These are phyloP conservation scores for Bergia sp. DNA, from an alignment of 92 coral and sea anemone species.

Conservation along the genomic window DNA sequence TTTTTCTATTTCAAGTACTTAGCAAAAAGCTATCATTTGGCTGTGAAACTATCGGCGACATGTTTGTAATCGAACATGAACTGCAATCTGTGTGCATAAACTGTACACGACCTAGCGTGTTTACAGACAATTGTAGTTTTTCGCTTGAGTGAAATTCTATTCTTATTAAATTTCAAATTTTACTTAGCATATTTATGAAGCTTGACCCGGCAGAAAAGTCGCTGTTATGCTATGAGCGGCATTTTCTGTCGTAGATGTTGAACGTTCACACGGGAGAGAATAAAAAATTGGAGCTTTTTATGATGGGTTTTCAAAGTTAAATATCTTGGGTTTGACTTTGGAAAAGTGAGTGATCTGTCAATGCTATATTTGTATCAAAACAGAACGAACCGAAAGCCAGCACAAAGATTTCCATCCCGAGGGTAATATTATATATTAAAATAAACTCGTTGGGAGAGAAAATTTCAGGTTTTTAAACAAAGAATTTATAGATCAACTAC, in stretches of 20 bases:
- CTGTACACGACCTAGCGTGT: conserved; percentile 1
- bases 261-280: background rate
- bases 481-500: background rate
- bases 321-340: too few species aligned
- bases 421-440: too few species aligned
- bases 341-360: too few species aligned
- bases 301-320: too few species aligned
- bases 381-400: too few species aligned
- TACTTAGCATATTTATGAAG: conserved; percentile 28
- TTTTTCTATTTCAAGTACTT: background rate
- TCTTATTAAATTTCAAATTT: conserved; percentile 24
- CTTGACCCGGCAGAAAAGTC: background rate
- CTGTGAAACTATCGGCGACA: background rate
- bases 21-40: background rate
- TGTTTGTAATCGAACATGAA: background rate
- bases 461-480: background rate
- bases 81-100: background rate
- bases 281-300: background rate
- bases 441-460: too few species aligned
- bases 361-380: too few species aligned
- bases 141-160: conserved; percentile 22
- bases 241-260: background rate
- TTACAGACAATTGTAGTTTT: conserved; percentile 27
- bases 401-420: too few species aligned
- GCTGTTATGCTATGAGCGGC: too few species aligned